Evolutionary conservation across 1,140 invertebrate genomes (phyloP), one percentile per base, ranked within the genome.

Genomic region (Anastrepha ludens): DNA sequence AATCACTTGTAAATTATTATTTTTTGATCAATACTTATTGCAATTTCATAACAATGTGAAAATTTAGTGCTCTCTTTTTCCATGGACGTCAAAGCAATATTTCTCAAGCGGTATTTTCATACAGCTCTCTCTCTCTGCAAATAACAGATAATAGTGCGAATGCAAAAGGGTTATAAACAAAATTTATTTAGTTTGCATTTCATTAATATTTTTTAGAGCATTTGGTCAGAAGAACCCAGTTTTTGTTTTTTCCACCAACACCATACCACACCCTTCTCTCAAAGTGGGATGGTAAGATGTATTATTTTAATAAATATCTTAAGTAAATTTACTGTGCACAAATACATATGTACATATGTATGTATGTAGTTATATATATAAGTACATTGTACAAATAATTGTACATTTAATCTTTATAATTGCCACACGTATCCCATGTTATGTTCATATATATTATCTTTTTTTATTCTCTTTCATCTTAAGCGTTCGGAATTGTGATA

Each of bases 351-450:
- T 74, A 74, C 44, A 47, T 50, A 74, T 47, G 41, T 47, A 47
- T n/a, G 1, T 74, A 44, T 47, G 8, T 74, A 74, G 0, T 17
- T 15, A 70, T 47, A 17, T 64, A 17, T 64, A 64, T 5, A 17
- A 29, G 11, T 47, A 74, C 3, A 9, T 55, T 78, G 7, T 50
- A 47, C 7, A 81, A 2, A 29, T 20, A 29, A n/a, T 50, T 29
- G 47, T 29, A 55, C 70, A 58, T 15, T 81, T 81, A 55, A 55
- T 81, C n/a, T 29, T 58, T 58, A 29, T n/a, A 15, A 81, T 29
- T 81, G 50, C 17, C 47, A 81, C 70, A 47, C 47, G 50, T 81
- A 81, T 81, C 74, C 47, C 50, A 2, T 55, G 44, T 81, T 29
- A 29, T 29, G 29, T 29, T 20, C 74, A 29, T 29, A 29, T 29